A percentile compares a stretch with the other conserved stretches of the same genome.
These are phyloP conservation scores for Palythoa grandis DNA, from an alignment of 92 coral and sea anemone species.

Conservation along the genomic window DNA sequence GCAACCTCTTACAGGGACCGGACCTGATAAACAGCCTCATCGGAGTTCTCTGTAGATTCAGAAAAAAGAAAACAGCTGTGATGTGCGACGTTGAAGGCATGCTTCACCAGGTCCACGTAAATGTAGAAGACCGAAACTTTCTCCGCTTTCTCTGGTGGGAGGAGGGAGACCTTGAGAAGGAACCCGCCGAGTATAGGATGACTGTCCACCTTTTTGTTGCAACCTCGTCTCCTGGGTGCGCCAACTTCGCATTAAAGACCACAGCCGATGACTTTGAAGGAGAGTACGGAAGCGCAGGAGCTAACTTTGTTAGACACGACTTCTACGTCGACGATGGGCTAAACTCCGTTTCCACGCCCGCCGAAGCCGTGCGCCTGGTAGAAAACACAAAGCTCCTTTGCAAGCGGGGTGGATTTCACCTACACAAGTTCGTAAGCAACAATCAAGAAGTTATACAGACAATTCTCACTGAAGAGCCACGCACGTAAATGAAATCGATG, in stretches of 20 bases:
- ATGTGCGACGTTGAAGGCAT: conserved; percentile 32
- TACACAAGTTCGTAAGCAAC: not conserved
- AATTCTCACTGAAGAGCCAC: not conserved
- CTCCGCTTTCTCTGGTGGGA: conserved; percentile 42
- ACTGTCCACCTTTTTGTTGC: not conserved
- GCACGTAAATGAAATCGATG: not conserved
- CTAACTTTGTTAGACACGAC: not conserved
- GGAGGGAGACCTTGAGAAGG: not conserved
- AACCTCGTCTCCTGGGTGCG: conserved; percentile 29
- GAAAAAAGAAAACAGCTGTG: not conserved
- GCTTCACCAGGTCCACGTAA: conserved; percentile 33
- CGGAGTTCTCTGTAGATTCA: conserved; percentile 26
- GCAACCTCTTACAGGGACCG: conserved; percentile 38
- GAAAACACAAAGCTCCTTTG: not conserved
- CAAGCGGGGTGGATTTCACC: not conserved
- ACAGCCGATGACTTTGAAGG: not conserved
- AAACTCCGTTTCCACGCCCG: not conserved
- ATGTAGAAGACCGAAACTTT: conserved; percentile 20
- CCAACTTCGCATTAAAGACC: conserved; percentile 29
- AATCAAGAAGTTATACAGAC: not conserved
- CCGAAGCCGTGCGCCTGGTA: not conserved
- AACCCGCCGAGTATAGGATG: conserved; percentile 20
- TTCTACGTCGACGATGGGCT: conserved; percentile 24
- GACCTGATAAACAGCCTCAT: conserved; percentile 16
- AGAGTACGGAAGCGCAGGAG: conserved; percentile 1